These are phyloP conservation scores for Calyptomena viridis DNA, from an alignment of 2,113 vertebrate species.

Conservation along the genomic window DNA sequence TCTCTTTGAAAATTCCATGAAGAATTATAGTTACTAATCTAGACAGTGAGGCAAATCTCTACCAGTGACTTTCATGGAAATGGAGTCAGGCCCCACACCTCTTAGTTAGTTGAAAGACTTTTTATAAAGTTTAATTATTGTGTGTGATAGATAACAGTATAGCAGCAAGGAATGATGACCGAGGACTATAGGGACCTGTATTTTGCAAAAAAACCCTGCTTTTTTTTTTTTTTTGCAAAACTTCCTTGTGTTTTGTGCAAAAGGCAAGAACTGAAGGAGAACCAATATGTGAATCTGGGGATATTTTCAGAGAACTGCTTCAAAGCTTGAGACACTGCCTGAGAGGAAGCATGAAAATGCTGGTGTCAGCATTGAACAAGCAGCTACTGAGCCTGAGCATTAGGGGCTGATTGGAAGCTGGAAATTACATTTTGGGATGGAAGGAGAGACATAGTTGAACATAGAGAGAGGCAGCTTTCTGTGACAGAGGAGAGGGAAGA, in stretches of 20 bases:
- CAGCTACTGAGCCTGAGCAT: neutral
- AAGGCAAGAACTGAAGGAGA: neutral
- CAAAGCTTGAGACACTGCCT: neutral
- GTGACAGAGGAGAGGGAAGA: neutral
- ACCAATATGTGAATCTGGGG: neutral
- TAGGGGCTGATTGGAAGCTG: neutral
- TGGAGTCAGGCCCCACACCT: neutral
- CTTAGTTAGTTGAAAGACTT: neutral
- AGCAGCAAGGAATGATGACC: neutral
- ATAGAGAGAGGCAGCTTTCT: neutral
- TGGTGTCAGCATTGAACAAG: neutral
- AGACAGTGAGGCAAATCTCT: neutral
- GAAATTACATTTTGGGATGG: neutral
- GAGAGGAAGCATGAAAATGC: neutral
- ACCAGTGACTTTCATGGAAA: neutral
- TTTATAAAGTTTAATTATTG: neutral
- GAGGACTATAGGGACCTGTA: neutral
- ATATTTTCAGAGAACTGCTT: neutral
- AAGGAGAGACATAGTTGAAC: neutral
- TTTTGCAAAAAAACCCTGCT: neutral
- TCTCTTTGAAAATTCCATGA: neutral
- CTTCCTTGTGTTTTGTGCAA: neutral
- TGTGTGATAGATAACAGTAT: neutral
- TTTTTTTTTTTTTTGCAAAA: neutral
- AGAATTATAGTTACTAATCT: neutral